Conservation (phyloP, 2,797 vertebrate genomes). For the Pygocentrus nattereri region DNA sequence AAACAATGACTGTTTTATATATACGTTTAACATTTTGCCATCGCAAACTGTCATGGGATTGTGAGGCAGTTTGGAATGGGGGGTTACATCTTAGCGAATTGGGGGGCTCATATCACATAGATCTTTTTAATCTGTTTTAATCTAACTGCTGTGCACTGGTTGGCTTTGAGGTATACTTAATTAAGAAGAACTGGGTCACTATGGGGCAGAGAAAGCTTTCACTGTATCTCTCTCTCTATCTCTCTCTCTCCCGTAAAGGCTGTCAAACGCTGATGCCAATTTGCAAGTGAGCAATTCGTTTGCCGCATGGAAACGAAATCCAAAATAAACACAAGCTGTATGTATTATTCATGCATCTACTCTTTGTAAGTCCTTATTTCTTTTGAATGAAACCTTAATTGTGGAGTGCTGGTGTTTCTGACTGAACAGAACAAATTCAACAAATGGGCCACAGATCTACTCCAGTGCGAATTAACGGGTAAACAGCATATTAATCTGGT, state of each 20-base stretch:
- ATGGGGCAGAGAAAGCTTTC: slow-evolving; percentile 73
- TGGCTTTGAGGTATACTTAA: slow-evolving; percentile 82
- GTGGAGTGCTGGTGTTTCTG: slow-evolving; percentile 43
- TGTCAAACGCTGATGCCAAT: slow-evolving; percentile 70
- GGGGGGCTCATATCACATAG: slow-evolving; percentile 27
- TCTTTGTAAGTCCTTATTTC: slow-evolving; percentile 54
- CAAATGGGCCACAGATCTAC: slow-evolving; percentile 6
- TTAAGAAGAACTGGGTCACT: slow-evolving; percentile 81
- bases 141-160: slow-evolving; percentile 57
- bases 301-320: slow-evolving; percentile 59
- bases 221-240: slow-evolving; percentile 45
- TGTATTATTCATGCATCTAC: slow-evolving; percentile 56
- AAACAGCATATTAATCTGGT: slow-evolving; percentile 7
- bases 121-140: slow-evolving; percentile 70
- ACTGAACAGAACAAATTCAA: slow-evolving; percentile 25
- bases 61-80: background rate
- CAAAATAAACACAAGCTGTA: slow-evolving; percentile 61
- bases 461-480: background rate
- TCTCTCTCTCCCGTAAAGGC: slow-evolving; percentile 59
- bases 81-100: background rate
- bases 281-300: slow-evolving; percentile 64
- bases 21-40: slow-evolving; percentile 72
- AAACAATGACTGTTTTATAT: slow-evolving; percentile 78
- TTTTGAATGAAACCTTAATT: slow-evolving; percentile 47
- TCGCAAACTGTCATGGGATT: slow-evolving; percentile 47